These are phyloP conservation scores for Oreohelix idahoensis DNA, from an alignment of 1,140 invertebrate genomes.

Conservation along the genomic window DNA sequence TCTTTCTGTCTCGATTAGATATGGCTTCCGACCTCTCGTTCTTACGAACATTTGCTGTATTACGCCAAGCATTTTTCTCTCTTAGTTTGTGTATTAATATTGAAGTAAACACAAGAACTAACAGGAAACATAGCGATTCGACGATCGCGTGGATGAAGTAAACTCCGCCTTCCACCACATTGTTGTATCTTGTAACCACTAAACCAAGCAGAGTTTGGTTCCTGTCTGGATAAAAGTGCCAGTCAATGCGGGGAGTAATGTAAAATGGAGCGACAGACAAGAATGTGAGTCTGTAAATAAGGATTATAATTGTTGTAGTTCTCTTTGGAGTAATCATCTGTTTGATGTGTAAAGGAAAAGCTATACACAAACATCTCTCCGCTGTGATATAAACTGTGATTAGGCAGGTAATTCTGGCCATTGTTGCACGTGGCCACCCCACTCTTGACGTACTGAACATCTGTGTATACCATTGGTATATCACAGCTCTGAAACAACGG, in stretches of 20 bases:
- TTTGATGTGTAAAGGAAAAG: background rate
- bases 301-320: background rate
- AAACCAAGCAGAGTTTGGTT: background rate
- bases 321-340: slow-evolving; percentile 11
- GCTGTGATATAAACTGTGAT: slow-evolving; percentile 4
- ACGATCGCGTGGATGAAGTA: background rate
- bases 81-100: background rate
- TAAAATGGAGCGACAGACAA: too few species aligned
- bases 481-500: background rate
- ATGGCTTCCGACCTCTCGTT: background rate
- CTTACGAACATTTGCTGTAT: background rate
- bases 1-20: background rate
- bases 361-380: background rate
- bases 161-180: too few species aligned
- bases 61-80: background rate
- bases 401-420: background rate
- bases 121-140: background rate
- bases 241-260: background rate
- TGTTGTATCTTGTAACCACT: background rate
- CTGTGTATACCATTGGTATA: background rate
- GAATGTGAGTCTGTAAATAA: background rate
- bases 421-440: background rate
- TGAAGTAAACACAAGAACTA: background rate
- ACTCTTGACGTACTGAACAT: background rate
- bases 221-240: background rate